Conservation (phyloP, 2,888 invertebrate species). For the Melinaea marsaeus region DNA sequence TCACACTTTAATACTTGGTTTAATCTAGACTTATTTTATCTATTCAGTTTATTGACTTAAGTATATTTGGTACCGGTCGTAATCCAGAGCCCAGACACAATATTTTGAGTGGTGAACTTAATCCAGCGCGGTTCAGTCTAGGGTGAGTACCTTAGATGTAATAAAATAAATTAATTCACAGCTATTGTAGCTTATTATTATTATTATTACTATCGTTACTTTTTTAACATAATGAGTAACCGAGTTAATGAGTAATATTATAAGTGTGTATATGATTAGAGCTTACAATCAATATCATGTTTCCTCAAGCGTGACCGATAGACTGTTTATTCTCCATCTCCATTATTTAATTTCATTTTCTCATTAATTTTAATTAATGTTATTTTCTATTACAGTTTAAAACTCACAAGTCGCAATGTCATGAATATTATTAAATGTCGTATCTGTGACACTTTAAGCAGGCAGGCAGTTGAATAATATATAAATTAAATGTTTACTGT, state of each 20-base stretch:
- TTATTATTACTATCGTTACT: background rate
- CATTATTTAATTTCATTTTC: too few relatives aligned
- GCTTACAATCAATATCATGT: too few relatives aligned
- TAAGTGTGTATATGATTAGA: too few relatives aligned
- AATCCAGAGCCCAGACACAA: slow-evolving; percentile 18
- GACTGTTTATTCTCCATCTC: too few relatives aligned
- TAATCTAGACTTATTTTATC: slow-evolving; percentile 19
- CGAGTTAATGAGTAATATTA: background rate
- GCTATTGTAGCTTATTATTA: background rate
- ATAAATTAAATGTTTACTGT: too few relatives aligned
- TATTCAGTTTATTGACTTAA: slow-evolving; percentile 17
- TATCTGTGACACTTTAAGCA: too few relatives aligned
- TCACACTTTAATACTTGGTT: slow-evolving; percentile 9
- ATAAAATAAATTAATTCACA: slow-evolving; percentile 10
- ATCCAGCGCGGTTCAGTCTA: slow-evolving; percentile 10
- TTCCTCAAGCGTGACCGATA: too few relatives aligned
- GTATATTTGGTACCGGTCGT: slow-evolving; percentile 12
- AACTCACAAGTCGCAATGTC: too few relatives aligned
- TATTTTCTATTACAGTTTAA: too few relatives aligned
- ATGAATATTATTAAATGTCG: too few relatives aligned
- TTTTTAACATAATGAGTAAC: slow-evolving; percentile 5
- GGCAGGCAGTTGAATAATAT: too few relatives aligned
- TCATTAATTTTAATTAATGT: too few relatives aligned
- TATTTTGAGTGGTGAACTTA: slow-evolving; percentile 19
- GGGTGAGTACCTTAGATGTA: slow-evolving; percentile 5